phyloP scores from a whole-genome alignment of 1,140 invertebrate species.

The Nephila pilipes region DNA sequence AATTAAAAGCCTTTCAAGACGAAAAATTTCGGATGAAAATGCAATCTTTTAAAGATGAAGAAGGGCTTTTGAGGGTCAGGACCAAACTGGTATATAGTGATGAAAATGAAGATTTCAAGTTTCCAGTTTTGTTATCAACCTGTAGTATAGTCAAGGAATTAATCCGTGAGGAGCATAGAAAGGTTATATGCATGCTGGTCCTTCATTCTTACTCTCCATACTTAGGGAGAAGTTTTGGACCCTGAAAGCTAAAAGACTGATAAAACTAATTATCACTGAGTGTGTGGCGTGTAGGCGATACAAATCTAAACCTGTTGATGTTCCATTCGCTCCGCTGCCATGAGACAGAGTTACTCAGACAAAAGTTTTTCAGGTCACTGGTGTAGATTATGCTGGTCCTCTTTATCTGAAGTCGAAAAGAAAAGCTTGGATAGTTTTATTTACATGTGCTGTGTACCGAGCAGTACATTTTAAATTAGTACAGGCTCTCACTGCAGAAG shows the following conservation, averaged over 20 bases:
- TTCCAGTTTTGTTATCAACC: conserved; percentile 38
- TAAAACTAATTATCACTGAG: neutral
- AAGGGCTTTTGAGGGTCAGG: conserved; percentile 2
- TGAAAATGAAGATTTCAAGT: conserved; percentile 20
- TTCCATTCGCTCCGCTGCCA: conserved; percentile 3
- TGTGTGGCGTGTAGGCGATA: neutral
- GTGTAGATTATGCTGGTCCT: conserved; percentile 54
- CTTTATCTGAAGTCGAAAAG: neutral
- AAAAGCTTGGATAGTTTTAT: conserved; percentile 58
- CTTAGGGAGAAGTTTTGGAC: conserved; percentile 60
- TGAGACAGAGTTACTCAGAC: conserved; percentile 35
- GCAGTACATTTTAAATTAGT: conserved; percentile 80
- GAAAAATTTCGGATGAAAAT: conserved; percentile 60
- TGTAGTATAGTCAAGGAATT: neutral
- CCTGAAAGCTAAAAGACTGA: conserved; percentile 8
- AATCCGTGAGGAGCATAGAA: conserved; percentile 23
- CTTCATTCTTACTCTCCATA: neutral
- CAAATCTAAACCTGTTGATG: neutral
- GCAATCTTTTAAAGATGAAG: conserved; percentile 28
- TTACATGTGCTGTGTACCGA: conserved; percentile 45
- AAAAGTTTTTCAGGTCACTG: conserved; percentile 16
- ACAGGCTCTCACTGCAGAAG: conserved; percentile 79
- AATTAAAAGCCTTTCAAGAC: conserved; percentile 34
- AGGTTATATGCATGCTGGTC: conserved; percentile 45
- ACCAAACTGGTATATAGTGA: conserved; percentile 52